Evolutionary conservation across 2,888 invertebrate genomes (phyloP), one percentile per base, ranked within the genome.

Genomic region (Chalcosyrphus nemorum): DNA sequence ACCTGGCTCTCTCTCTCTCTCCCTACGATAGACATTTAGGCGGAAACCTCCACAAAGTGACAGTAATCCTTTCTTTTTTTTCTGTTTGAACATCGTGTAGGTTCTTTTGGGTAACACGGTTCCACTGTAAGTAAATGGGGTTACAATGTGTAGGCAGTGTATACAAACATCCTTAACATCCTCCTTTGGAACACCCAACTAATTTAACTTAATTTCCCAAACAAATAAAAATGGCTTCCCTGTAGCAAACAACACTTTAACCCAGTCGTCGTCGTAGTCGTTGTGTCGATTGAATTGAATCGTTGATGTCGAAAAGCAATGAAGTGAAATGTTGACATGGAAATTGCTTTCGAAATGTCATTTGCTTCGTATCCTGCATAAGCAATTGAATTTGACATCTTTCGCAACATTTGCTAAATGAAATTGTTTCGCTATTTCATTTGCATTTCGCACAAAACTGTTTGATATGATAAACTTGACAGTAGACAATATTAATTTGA

Each of bases 311-410:
- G 54, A 68, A 68, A 54, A 68, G 43, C 68, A 68, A 45, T 70
- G 57, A 57, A 70, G 47, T 70, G 57, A 56, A 59, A 45, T 59
- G 70, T 50, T 71, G 70, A 47, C 45, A 71, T 50, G 70, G 32
- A 56, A 68, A 68, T 68, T 68, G 68, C 68, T 56, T 56, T 68
- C 68, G 56, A 38, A 38, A 68, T 68, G 68, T 45, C 54, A 68
- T 68, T 68, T 56, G 56, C 45, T 24, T 4, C 38, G 13, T 13
- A 38, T 38, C 38, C 13, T 38, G 38, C 38, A 38, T 13, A 68
- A 56, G 56, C 68, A 68, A 68, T 68, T 68, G 43, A 56, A 56
- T 68, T 17, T 41, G 68, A 68, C 56, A 56, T 43, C 68, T 27
- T 54, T 19, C 1, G 38, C 1, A 38, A 38, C 56, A 68, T 68